phyloP scores from a whole-genome alignment of 2,888 invertebrate genomes.

The Cenopis cana region DNA sequence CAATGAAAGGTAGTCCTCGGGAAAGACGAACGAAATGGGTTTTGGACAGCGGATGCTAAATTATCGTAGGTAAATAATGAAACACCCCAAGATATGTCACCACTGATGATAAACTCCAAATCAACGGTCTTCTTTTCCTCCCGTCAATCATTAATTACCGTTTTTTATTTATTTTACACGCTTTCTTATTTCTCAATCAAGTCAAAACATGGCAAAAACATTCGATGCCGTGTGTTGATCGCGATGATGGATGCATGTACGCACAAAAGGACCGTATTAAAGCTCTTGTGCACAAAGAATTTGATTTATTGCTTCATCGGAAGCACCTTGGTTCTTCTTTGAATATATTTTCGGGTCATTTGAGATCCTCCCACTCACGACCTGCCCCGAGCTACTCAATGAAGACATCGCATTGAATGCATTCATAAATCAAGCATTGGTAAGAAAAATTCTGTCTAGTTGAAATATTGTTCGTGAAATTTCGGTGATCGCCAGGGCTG shows the following conservation, averaged over 20 bases:
- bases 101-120: slow-evolving; percentile 3
- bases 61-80: no score
- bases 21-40: no score
- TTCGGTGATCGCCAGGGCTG: slow-evolving; percentile 47
- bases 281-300: slow-evolving; percentile 69
- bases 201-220: slow-evolving; percentile 40
- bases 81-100: background rate
- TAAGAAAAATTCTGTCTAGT: slow-evolving; percentile 64
- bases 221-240: slow-evolving; percentile 54
- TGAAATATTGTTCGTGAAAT: slow-evolving; percentile 63
- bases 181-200: slow-evolving; percentile 43
- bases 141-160: slow-evolving; percentile 35
- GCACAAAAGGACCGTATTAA: slow-evolving; percentile 69
- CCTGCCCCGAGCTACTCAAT: slow-evolving; percentile 75
- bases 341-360: slow-evolving; percentile 74
- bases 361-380: slow-evolving; percentile 78
- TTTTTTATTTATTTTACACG: slow-evolving; percentile 36
- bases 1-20: no score
- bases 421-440: slow-evolving; percentile 71
- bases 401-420: slow-evolving; percentile 78
- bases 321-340: slow-evolving; percentile 57
- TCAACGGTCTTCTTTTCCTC: slow-evolving; percentile 15
- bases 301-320: slow-evolving; percentile 81
- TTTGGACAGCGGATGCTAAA: no score
- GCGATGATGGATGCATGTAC: slow-evolving; percentile 66